phyloP scores from a whole-genome alignment of 2,797 vertebrate species.

The Rachycentron canadum region DNA sequence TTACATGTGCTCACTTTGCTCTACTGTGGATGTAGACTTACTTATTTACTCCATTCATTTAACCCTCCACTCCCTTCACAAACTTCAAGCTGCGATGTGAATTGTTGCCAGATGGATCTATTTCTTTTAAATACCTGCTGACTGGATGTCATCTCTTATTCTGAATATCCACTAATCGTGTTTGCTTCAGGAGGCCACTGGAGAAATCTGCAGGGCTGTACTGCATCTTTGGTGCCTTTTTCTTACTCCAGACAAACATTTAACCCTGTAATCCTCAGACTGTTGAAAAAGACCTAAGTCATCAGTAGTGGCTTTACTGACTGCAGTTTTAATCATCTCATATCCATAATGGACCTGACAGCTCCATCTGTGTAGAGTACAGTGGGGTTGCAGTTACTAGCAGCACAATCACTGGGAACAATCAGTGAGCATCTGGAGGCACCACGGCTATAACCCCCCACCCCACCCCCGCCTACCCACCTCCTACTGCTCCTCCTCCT shows the following conservation, averaged over 20 bases:
- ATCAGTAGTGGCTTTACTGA: slow-evolving; percentile 67
- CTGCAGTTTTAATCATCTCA: slow-evolving; percentile 76
- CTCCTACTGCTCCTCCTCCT: background rate
- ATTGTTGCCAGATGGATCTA: slow-evolving; percentile 10
- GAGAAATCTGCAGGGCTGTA: too few relatives aligned
- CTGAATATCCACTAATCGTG: background rate
- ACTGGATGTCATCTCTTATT: slow-evolving; percentile 1
- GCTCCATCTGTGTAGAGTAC: slow-evolving; percentile 80
- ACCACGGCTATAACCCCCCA: slow-evolving; percentile 30
- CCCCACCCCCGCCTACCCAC: background rate
- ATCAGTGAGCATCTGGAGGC: slow-evolving; percentile 77
- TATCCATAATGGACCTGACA: slow-evolving; percentile 77
- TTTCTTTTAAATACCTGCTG: slow-evolving; percentile 5
- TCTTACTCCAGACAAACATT: slow-evolving; percentile 23
- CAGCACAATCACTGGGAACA: slow-evolving; percentile 72
- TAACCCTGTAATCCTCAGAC: slow-evolving; percentile 58
- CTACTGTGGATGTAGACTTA: slow-evolving; percentile 16
- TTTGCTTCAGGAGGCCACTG: background rate
- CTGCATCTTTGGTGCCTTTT: background rate
- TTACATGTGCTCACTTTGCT: slow-evolving; percentile 57
- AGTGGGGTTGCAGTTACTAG: slow-evolving; percentile 60
- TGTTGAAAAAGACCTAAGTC: slow-evolving; percentile 61
- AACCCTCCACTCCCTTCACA: slow-evolving; percentile 12
- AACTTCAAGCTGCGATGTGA: slow-evolving; percentile 5
- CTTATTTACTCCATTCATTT: slow-evolving; percentile 54